Conservation (phyloP, 2,113 vertebrate species). For the Laticauda laticaudata region DNA sequence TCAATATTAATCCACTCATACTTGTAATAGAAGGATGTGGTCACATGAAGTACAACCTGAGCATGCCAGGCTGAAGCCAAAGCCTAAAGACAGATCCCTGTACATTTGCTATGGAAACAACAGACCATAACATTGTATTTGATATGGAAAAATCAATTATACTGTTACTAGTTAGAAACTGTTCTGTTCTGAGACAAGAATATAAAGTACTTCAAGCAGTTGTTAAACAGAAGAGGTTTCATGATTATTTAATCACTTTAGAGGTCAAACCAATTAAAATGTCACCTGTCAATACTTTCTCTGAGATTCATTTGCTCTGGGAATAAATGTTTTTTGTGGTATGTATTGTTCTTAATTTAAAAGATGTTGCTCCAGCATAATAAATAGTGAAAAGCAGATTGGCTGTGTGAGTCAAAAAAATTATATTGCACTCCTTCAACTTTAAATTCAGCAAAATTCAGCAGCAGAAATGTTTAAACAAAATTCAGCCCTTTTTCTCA, state of each 20-base stretch:
- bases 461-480: background rate
- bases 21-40: conserved; percentile 73
- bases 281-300: conserved; percentile 64
- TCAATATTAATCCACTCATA: conserved; percentile 78
- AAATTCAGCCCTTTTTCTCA: background rate
- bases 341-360: conserved; percentile 56
- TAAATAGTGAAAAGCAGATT: conserved; percentile 11
- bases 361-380: conserved; percentile 45
- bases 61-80: conserved; percentile 48
- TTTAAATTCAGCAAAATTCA: background rate
- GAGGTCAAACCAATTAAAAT: conserved; percentile 72
- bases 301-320: conserved; percentile 56
- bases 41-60: conserved; percentile 63
- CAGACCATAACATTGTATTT: conserved; percentile 65
- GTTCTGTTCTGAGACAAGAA: conserved; percentile 57
- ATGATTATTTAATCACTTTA: conserved; percentile 70
- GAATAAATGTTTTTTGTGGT: conserved; percentile 56
- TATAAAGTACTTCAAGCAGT: conserved; percentile 60
- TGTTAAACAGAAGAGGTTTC: conserved; percentile 67
- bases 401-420: conserved; percentile 6
- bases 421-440: background rate
- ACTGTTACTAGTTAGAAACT: conserved; percentile 58
- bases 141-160: conserved; percentile 75
- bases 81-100: conserved; percentile 68
- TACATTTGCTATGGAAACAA: conserved; percentile 70